Base-by-base conservation (phyloP, 2,113 vertebrate species). In the Salvator merianae region DNA sequence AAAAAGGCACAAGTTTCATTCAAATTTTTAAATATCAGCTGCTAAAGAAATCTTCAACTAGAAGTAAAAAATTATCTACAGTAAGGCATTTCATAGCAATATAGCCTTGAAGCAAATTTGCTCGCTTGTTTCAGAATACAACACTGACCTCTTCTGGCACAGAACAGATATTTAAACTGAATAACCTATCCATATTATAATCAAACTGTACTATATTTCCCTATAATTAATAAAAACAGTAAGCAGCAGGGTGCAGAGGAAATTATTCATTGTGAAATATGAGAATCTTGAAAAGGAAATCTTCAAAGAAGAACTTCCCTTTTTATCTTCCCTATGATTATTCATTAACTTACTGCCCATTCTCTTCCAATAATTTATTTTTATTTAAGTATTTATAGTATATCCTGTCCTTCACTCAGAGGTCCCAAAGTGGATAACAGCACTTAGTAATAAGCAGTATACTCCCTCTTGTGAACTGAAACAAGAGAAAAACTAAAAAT, bases 111-210 rank as follows among this genome's bases (percentile, higher is more conserved):
- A 59, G 55, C 55, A 59, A 59, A 40, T 38, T 26, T 62, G n/a
- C 34, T 71, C 18, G 5, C 14, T 75, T 71, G 40, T 79, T 2
- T 62, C 59, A 73, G 40, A 38, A 71, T 72, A 22, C 53, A 84
- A 79, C 28, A 84, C 76, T 84, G 83, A 79, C 38, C 9, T 63
- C 83, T 84, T 68, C 68, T 84, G 83, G 76, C 71, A 40, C n/a
- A 55, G 1, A 71, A 5, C 2, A 22, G 26, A 55, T 47, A 47
- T 47, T 47, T 47, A 47, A 47, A 47, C 5, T 47, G 18, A 59
- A 59, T 59, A 59, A 59, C 18, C 55, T 20, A 59, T 55, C 20
- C 16, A 9, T 20, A 16, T 59, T 59, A 20, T 59, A 59, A 59
- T 16, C 55, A 59, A 7, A 55, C 14, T 47, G 10, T 72, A 40